Conservation (phyloP, 2,113 vertebrate genomes). For the Peromyscus polionotus region DNA sequence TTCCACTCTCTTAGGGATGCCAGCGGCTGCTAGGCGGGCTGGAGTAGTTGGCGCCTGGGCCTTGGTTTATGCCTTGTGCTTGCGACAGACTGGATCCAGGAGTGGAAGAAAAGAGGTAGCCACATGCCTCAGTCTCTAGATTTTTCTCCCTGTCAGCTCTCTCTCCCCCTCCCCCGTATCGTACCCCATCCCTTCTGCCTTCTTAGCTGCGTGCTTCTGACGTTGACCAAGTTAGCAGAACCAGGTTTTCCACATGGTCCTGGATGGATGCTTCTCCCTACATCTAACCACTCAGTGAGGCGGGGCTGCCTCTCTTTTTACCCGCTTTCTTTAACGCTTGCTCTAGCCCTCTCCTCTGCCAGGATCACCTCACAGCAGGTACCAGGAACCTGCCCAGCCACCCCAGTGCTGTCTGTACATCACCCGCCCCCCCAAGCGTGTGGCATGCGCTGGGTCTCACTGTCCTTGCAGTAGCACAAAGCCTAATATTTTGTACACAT, state of each 20-base stretch:
- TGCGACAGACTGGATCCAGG: rapidly evolving
- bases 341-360: too few species aligned
- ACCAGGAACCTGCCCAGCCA: rapidly evolving
- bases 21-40: background rate
- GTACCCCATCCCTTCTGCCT: background rate
- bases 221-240: background rate
- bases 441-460: background rate
- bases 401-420: rapidly evolving
- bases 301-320: background rate
- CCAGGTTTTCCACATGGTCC: background rate
- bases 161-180: rapidly evolving
- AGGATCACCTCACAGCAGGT: background rate
- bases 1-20: background rate
- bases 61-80: background rate
- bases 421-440: too few species aligned
- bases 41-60: background rate
- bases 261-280: background rate
- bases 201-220: background rate
- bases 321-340: rapidly evolving
- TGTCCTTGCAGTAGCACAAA: too few species aligned
- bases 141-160: background rate
- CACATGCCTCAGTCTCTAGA: background rate
- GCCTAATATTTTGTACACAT: background rate
- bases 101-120: background rate
- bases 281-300: background rate